phyloP scores from a whole-genome alignment of 1,140 invertebrate genomes.

The Drosophila kanapiae region DNA sequence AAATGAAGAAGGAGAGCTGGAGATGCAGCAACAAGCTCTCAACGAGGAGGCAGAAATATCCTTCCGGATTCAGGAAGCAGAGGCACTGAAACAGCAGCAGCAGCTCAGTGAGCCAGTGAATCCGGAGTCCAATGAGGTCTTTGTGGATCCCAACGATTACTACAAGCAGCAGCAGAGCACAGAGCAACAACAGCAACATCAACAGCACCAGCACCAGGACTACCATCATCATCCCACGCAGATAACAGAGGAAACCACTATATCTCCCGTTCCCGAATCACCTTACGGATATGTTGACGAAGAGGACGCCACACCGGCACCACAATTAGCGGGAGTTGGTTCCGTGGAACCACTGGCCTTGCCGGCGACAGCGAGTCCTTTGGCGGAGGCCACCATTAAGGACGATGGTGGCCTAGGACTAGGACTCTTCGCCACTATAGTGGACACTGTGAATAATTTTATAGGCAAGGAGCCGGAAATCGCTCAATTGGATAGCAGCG shows the following conservation, averaged over 20 bases:
- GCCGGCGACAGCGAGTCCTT: conserved; percentile 28
- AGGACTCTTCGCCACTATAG: conserved; percentile 75
- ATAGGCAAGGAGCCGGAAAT: conserved; percentile 52
- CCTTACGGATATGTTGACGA: conserved; percentile 48
- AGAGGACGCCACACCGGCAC: conserved; percentile 55
- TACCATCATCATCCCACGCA: conserved; percentile 4
- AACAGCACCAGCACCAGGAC: conserved; percentile 1
- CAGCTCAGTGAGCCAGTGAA: background rate
- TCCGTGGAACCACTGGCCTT: conserved; percentile 49
- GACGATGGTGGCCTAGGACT: conserved; percentile 42
- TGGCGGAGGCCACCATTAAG: conserved; percentile 32
- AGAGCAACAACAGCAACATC: background rate
- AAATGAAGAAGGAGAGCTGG: conserved; percentile 3
- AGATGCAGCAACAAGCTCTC: background rate
- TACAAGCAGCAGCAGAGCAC: conserved; percentile 7
- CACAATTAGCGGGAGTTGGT: conserved; percentile 20
- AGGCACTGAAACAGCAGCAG: background rate
- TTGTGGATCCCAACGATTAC: background rate
- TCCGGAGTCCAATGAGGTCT: background rate
- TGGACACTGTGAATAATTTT: conserved; percentile 77
- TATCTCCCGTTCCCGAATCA: conserved; percentile 27
- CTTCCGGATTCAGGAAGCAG: background rate
- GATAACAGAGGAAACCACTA: conserved; percentile 46
- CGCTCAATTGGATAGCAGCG: conserved; percentile 18
- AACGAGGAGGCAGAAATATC: background rate